Base-by-base conservation (phyloP, 2,888 invertebrate species). In the Zygaena filipendulae region DNA sequence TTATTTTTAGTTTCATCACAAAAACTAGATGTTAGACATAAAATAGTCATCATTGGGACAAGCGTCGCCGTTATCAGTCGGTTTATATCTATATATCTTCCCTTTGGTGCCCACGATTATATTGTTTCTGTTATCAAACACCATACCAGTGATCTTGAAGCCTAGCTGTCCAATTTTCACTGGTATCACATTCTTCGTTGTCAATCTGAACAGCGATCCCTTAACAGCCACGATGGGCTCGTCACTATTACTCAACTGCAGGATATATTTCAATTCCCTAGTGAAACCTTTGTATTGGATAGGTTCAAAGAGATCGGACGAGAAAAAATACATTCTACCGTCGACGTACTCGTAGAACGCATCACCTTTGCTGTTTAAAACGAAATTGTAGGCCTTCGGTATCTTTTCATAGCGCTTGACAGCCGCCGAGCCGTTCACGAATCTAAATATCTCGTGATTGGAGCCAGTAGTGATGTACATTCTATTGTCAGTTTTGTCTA, bases 31-130 rank as follows among this genome's bases (percentile, higher is more conserved):
- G 25, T 48, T 67, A 3, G 69, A 58, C 72, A 75, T 68, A 22
- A 74, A 77, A 35, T 77, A 79, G 29, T 79, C 79, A 20, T 77
- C 75, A 0, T 67, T 47, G 0, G 77, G 72, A 12, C 79, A 79
- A 0, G 74, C 69, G 8, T 77, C 75, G 19, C 59, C 70, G 0
- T 49, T 46, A 40, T 70, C 62, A 0, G 72, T 52, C 0, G 64
- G 66, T 33, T 68, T 75, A 25, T 68, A 79, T 36, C 63, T 63
- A 27, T 75, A 79, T 4, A 79, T 67, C 44, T 77, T 79, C 1
- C 75, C 77, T 52, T 74, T 75, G 2, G 75, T 75, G 1, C 77
- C 77, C 7, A 79, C 51, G 1, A 77, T 35, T 4, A 79, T 67
- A 40, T 74, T 74, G 38, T 69, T 72, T 31, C 60, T 72, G 19